Conservation (phyloP, 1,140 invertebrate species). For the Penaeus indicus region DNA sequence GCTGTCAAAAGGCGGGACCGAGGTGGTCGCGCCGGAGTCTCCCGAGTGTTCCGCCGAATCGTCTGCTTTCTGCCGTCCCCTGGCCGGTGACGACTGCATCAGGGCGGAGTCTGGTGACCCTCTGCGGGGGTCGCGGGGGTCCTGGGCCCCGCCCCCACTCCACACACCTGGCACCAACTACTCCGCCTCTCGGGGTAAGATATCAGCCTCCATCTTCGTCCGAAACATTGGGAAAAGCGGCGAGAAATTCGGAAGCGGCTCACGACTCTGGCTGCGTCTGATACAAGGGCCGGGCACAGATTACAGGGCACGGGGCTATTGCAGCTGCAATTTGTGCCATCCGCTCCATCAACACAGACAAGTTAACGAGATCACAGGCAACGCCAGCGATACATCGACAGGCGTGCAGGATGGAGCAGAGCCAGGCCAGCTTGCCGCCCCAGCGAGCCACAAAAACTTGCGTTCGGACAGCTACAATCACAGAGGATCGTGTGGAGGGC, state of each 20-base stretch:
- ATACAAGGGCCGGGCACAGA: slow-evolving; percentile 60
- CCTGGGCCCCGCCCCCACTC: neutral
- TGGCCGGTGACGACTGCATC: neutral
- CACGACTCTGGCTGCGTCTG: slow-evolving; percentile 32
- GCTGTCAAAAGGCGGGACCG: slow-evolving; percentile 54
- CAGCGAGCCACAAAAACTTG: slow-evolving; percentile 9
- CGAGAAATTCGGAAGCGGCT: slow-evolving; percentile 43
- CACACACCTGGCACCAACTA: neutral
- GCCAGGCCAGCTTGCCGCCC: neutral
- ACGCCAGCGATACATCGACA: slow-evolving; percentile 61
- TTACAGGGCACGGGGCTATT: slow-evolving; percentile 63
- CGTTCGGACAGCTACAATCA: slow-evolving; percentile 16
- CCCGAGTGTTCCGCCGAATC: neutral
- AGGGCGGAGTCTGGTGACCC: neutral
- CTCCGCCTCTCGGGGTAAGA: neutral
- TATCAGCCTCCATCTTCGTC: neutral
- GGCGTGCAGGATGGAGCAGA: slow-evolving; percentile 51
- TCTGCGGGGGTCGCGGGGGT: neutral
- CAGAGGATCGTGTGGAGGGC: slow-evolving; percentile 19
- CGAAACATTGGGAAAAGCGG: slow-evolving; percentile 57
- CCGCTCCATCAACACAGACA: slow-evolving; percentile 64
- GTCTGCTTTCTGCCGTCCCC: neutral
- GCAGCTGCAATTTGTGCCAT: slow-evolving; percentile 64
- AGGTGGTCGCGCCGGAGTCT: slow-evolving; percentile 9
- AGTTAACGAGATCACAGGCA: slow-evolving; percentile 64